Conservation (phyloP, 1,140 invertebrate species). For the Lepidurus apus region DNA sequence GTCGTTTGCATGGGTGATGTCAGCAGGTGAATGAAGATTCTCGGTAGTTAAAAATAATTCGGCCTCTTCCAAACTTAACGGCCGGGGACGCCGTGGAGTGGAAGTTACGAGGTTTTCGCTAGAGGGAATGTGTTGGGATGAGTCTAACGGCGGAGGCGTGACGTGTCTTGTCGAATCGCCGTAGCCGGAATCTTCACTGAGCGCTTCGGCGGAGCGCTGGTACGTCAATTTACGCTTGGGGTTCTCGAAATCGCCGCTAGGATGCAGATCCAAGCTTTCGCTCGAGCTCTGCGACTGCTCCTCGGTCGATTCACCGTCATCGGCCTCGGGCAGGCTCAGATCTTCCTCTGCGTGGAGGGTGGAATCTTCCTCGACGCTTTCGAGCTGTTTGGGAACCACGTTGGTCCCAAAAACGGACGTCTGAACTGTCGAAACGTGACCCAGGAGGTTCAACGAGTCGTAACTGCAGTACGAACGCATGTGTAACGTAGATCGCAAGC, state of each 20-base stretch:
- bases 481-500: conserved; percentile 38
- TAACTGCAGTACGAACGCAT: conserved; percentile 50
- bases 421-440: neutral
- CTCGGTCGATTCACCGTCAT: neutral
- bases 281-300: conserved; percentile 3
- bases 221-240: neutral
- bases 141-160: conserved; percentile 23
- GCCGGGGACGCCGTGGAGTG: conserved; percentile 21
- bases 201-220: conserved; percentile 61
- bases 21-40: conserved; percentile 24
- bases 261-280: neutral
- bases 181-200: conserved; percentile 69
- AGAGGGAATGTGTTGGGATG: neutral
- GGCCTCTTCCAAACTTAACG: conserved; percentile 33
- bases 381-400: neutral
- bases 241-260: conserved; percentile 36
- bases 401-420: neutral
- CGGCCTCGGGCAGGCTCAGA: neutral
- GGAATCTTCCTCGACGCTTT: neutral
- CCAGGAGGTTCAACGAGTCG: conserved; percentile 45
- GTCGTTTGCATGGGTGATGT: neutral
- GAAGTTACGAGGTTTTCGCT: neutral
- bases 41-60: conserved; percentile 23
- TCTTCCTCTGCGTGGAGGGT: neutral
- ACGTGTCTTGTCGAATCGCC: conserved; percentile 47